Percentiles rank a stretch among this genome's conserved stretches.
These are phyloP conservation scores for Cnemophilus loriae DNA, from an alignment of 2,113 vertebrate genomes.

Conservation along the genomic window DNA sequence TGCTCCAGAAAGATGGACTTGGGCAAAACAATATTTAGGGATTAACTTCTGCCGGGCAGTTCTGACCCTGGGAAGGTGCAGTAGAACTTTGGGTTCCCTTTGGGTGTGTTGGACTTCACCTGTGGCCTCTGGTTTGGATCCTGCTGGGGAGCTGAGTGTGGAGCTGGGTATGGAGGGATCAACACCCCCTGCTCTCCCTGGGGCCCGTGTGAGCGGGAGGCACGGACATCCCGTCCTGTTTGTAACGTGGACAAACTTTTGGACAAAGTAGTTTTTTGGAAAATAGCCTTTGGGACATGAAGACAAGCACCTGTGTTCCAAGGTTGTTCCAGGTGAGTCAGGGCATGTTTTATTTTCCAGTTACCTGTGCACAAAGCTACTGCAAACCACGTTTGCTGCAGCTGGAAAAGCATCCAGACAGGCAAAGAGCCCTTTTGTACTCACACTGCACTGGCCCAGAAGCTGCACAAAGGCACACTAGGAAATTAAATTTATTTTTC, in stretches of 20 bases:
- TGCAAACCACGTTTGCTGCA: rapidly evolving
- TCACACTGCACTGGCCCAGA: neutral
- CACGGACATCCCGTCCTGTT: neutral
- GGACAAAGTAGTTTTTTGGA: neutral
- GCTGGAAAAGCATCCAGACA: neutral
- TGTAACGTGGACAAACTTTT: no score
- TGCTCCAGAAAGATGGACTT: neutral
- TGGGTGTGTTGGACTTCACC: neutral
- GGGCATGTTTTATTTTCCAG: neutral
- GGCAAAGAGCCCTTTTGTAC: neutral
- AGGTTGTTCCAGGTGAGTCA: neutral
- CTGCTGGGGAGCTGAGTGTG: neutral
- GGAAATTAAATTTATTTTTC: neutral
- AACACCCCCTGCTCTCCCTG: neutral
- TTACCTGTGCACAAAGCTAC: neutral
- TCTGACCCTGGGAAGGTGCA: neutral
- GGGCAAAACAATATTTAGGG: no score
- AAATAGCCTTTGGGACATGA: neutral
- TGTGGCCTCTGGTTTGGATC: neutral
- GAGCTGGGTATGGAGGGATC: neutral
- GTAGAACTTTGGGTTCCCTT: neutral
- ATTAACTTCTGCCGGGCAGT: neutral
- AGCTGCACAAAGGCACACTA: neutral
- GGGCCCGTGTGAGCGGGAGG: rapidly evolving
- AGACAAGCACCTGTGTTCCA: neutral